A percentile compares a stretch with the other conserved stretches of the same genome.
These are phyloP conservation scores for Phrynocephalus guinanensis DNA, from an alignment of 2,797 vertebrate species.

Conservation along the genomic window DNA sequence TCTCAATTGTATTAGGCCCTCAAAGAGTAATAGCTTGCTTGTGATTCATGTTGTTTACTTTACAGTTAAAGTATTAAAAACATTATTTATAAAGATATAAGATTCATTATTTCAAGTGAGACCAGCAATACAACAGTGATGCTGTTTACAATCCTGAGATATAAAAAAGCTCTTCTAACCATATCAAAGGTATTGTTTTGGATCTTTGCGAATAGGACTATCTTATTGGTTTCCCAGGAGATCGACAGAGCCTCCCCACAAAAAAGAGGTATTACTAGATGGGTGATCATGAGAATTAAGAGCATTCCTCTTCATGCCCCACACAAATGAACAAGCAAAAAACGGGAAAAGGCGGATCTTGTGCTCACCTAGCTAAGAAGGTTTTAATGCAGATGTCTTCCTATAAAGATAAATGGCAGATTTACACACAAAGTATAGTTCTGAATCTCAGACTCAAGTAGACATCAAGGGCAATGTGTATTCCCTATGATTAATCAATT, in stretches of 20 bases:
- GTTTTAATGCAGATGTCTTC: neutral
- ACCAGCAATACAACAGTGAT: conserved; percentile 5
- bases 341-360: no score
- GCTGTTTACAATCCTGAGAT: neutral
- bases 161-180: neutral
- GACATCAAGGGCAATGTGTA: neutral
- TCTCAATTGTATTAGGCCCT: conserved; percentile 35
- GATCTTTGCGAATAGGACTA: neutral
- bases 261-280: neutral
- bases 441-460: neutral
- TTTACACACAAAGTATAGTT: neutral
- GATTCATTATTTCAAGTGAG: conserved; percentile 25
- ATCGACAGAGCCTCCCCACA: neutral
- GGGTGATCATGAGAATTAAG: neutral
- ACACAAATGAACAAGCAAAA: no score
- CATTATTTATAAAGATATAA: conserved; percentile 38
- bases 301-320: no score
- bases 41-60: conserved; percentile 47
- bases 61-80: conserved; percentile 31
- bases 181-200: neutral
- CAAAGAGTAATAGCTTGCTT: conserved; percentile 54
- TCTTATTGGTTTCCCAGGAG: neutral
- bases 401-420: neutral
- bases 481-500: no score
- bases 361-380: no score